Evolutionary conservation across 2,888 invertebrate genomes (phyloP).

Genomic region (Calliphora vomitoria): DNA sequence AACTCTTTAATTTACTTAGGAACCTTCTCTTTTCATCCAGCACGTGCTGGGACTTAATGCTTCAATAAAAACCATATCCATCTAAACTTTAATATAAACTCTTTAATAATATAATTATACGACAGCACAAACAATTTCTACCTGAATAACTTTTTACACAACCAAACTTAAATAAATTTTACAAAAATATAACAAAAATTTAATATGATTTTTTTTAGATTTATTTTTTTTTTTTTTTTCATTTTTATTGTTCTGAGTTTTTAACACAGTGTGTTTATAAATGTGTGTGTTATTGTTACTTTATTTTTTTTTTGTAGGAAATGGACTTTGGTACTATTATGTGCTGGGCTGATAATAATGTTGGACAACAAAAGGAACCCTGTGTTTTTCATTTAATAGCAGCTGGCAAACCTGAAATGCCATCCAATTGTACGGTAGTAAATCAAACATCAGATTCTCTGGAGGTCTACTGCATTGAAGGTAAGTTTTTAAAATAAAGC

Average conservation of each 20-base stretch:
- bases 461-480: conserved; percentile 90
- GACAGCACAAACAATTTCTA: conserved; percentile 37
- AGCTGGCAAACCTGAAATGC: conserved; percentile 91
- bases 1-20: too few relatives aligned
- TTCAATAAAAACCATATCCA: conserved; percentile 4
- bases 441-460: conserved; percentile 92
- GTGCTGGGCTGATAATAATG: conserved; percentile 90
- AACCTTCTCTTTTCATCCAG: not conserved
- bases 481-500: conserved; percentile 77
- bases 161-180: not conserved
- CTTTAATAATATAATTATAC: conserved; percentile 53
- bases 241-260: conserved; percentile 24
- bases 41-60: conserved; percentile 25
- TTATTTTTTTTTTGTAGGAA: conserved; percentile 84
- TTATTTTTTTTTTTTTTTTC: not conserved
- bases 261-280: too few relatives aligned
- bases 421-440: conserved; percentile 90
- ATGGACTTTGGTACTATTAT: conserved; percentile 91
- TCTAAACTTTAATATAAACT: conserved; percentile 28
- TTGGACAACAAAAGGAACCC: conserved; percentile 89
- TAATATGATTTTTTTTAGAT: not conserved
- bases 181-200: not conserved
- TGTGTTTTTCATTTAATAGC: conserved; percentile 92
- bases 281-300: not conserved
- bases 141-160: conserved; percentile 26